Evolutionary conservation across 2,113 vertebrate species (phyloP).

Genomic region (Halichoeres trimaculatus): DNA sequence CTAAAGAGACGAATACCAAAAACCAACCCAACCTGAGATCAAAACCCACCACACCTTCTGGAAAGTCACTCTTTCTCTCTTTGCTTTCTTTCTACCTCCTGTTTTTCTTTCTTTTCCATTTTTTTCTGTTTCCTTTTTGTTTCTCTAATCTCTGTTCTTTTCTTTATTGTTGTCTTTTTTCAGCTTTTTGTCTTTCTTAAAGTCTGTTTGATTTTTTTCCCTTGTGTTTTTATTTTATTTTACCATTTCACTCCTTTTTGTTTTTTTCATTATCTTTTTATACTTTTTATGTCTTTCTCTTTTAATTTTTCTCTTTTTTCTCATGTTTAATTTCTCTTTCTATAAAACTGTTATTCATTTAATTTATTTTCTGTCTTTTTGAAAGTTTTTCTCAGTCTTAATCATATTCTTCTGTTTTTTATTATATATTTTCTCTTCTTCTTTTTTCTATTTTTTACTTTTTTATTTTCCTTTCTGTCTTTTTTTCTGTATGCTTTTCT

Average conservation of each 20-base stretch:
- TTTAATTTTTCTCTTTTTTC: not conserved
- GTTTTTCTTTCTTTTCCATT: not conserved
- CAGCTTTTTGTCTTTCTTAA: too few relatives aligned
- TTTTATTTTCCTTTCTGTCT: too few relatives aligned
- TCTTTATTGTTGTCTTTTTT: too few relatives aligned
- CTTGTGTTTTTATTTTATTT: not conserved
- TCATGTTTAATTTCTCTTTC: too few relatives aligned
- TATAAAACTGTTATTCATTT: too few relatives aligned
- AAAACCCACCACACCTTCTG: slow-evolving; percentile 1
- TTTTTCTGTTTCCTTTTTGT: not conserved
- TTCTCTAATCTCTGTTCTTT: not conserved
- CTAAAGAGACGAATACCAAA: not conserved
- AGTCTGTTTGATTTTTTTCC: too few relatives aligned
- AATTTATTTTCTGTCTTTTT: too few relatives aligned
- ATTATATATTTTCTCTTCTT: too few relatives aligned
- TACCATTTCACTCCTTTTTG: not conserved
- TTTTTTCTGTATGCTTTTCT: too few relatives aligned
- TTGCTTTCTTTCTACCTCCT: not conserved
- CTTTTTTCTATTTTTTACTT: too few relatives aligned
- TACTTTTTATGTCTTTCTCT: not conserved
- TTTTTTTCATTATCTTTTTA: not conserved
- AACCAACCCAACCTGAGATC: slow-evolving; percentile 13
- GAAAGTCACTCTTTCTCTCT: not conserved
- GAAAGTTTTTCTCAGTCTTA: too few relatives aligned
- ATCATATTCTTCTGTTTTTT: too few relatives aligned